Conservation (phyloP, 2,797 vertebrate species). For the Trachurus trachurus region DNA sequence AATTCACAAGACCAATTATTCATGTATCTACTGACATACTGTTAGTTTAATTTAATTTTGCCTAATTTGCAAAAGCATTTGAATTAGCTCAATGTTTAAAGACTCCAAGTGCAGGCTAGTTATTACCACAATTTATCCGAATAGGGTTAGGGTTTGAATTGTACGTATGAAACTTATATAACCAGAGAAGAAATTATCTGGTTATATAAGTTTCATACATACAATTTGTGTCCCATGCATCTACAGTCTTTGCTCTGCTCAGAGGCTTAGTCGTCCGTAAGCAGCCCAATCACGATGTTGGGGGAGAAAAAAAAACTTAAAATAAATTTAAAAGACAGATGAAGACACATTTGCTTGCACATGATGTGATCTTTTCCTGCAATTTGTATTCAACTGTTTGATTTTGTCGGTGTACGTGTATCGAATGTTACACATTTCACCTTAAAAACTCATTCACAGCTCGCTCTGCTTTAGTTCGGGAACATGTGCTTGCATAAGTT, state of each 20-base stretch:
- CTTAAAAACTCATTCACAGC: conserved; percentile 9
- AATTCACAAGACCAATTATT: background rate
- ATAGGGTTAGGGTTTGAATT: too few species aligned
- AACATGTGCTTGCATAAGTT: conserved; percentile 1
- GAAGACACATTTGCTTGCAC: background rate
- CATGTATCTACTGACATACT: too few species aligned
- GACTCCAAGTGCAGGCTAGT: background rate
- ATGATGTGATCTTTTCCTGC: background rate
- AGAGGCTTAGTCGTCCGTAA: background rate
- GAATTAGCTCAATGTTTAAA: background rate
- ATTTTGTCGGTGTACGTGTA: background rate
- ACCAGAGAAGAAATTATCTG: too few species aligned
- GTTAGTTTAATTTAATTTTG: too few species aligned
- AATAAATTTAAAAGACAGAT: background rate
- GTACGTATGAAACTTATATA: too few species aligned
- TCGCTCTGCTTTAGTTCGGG: conserved; percentile 11
- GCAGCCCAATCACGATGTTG: background rate
- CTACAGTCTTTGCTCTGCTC: background rate
- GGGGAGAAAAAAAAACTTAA: background rate
- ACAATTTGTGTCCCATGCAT: background rate
- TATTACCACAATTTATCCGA: conserved; percentile 13
- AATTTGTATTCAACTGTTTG: background rate
- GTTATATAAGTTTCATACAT: background rate
- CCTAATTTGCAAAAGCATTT: background rate
- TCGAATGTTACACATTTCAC: conserved; percentile 19